These are phyloP conservation scores for Drosophila aff. DNA, from an alignment of 1,140 invertebrate species.

Conservation along the genomic window DNA sequence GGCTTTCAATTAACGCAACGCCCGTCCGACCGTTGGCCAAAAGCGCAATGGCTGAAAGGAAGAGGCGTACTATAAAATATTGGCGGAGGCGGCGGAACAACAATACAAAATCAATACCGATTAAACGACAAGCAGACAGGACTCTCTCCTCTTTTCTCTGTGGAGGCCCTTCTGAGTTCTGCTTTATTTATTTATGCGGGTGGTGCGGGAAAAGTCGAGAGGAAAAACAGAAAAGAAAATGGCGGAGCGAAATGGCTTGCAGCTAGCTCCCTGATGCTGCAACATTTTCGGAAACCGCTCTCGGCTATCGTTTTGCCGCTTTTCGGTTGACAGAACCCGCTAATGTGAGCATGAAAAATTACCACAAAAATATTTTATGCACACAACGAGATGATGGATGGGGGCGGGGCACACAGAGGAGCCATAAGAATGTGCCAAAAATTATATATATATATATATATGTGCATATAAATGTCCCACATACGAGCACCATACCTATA, in stretches of 20 bases:
- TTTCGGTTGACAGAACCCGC: slow-evolving; percentile 25
- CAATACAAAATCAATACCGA: slow-evolving; percentile 62
- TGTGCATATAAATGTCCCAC: slow-evolving; percentile 72
- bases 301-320: slow-evolving; percentile 16
- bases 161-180: slow-evolving; percentile 13
- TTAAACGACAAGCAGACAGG: slow-evolving; percentile 45
- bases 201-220: background rate
- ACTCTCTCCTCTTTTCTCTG: background rate
- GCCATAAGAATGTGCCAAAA: slow-evolving; percentile 44
- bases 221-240: slow-evolving; percentile 2
- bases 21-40: slow-evolving; percentile 11
- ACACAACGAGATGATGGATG: slow-evolving; percentile 33
- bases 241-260: slow-evolving; percentile 16
- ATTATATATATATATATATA: slow-evolving; percentile 33
- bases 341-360: slow-evolving; percentile 76
- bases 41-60: slow-evolving; percentile 33
- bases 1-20: slow-evolving; percentile 78
- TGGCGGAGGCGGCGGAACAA: slow-evolving; percentile 41
- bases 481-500: slow-evolving; percentile 16
- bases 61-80: slow-evolving; percentile 75
- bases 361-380: slow-evolving; percentile 65
- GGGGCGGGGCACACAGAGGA: background rate
- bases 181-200: slow-evolving; percentile 53
- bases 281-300: slow-evolving; percentile 25
- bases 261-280: slow-evolving; percentile 47